Percentiles rank a stretch among this genome's conserved stretches.
Conservation (phyloP, 2,113 vertebrate genomes). For the Passerina amoena region DNA sequence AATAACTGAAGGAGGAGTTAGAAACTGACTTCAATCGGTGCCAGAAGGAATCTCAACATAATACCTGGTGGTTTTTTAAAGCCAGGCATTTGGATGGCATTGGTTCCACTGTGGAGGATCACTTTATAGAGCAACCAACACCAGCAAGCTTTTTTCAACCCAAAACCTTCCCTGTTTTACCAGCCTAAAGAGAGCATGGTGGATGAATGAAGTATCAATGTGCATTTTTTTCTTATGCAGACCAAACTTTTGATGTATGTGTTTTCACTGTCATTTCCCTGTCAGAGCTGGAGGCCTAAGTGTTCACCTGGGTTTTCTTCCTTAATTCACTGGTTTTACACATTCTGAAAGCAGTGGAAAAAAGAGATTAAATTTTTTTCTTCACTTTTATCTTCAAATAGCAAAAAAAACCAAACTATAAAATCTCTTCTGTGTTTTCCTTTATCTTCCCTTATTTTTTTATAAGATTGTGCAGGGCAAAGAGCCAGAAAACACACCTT, state of each 20-base stretch:
- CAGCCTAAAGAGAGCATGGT: background rate
- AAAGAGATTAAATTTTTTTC: background rate
- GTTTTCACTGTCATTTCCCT: background rate
- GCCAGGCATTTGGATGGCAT: background rate
- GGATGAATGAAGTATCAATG: background rate
- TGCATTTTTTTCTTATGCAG: background rate
- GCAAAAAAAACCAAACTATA: background rate
- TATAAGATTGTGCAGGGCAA: background rate
- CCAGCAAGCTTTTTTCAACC: background rate
- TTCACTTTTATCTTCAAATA: background rate
- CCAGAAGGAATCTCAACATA: background rate
- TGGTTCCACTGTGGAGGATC: background rate
- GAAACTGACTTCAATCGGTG: background rate
- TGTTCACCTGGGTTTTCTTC: background rate
- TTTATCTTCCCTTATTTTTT: background rate
- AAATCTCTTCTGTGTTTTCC: background rate
- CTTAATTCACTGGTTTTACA: background rate
- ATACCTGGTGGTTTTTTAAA: background rate
- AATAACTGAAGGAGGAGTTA: background rate
- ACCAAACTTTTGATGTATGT: background rate
- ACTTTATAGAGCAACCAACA: background rate
- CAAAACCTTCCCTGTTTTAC: background rate
- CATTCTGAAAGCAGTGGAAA: background rate
- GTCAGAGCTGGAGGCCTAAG: background rate
- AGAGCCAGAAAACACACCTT: background rate